Base-by-base conservation (phyloP, 1,140 invertebrate species). In the Macrocentrus cingulum region DNA sequence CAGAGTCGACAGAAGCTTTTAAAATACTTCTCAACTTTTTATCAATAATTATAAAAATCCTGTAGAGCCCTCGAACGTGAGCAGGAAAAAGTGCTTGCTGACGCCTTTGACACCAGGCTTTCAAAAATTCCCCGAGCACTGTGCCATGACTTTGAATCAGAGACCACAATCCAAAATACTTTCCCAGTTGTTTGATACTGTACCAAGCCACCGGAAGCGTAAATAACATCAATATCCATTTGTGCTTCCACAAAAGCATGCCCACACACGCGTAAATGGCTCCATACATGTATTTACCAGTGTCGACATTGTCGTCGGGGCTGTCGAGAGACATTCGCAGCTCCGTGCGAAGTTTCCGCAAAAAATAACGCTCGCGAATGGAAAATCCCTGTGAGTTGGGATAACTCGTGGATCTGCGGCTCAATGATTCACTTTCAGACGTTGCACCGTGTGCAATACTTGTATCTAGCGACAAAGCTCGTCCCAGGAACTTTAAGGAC, bases 161-260 rank as follows among this genome's bases (percentile, higher is more conserved):
- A 7, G 72, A 67, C 76, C 81, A 82, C 13, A 83, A 39, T 25
- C 80, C 74, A 29, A 83, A 78, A 57, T 81, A 83, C 50, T 54
- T 67, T 11, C 86, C 83, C 15, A 83, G 61, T 65, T 81, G 77
- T 62, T 88, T 87, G 5, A 87, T 60, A 16, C 84, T 64, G 63
- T 87, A 87, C 63, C 89, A 85, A 8, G 81, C 70, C 29, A 90
- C 72, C 8, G 87, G 87, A 51, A 91, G 66, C 4, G 86, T 80
- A 2, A 91, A 63, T 2, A 91, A 73, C 20, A 85, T 81, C 19
- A 90, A 67, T n/a, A 91, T 72, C 83, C 87, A 88, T 55, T 86
- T 78, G 62, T 90, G 84, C 60, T 86, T 84, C 84, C 87, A 91
- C 11, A 91, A 73, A 54, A 88, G 76, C 68, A 91, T 87, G 7